Conservation (phyloP, 2,113 vertebrate genomes). For the Lamprologus ornatipinnis region DNA sequence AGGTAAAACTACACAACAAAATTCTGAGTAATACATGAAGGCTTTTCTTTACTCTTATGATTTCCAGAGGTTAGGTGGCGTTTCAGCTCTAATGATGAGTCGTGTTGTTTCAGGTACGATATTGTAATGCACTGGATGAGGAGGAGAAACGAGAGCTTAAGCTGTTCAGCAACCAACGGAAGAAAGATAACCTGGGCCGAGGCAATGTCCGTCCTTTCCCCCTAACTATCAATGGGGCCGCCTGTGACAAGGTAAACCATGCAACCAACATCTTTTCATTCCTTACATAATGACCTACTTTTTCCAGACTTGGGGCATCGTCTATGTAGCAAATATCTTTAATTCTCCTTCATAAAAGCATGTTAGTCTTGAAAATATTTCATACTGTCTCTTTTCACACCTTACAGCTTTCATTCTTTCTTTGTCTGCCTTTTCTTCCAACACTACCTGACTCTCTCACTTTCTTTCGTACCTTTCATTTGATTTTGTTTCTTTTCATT, state of each 20-base stretch:
- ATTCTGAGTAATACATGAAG: neutral
- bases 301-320: neutral
- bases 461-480: neutral
- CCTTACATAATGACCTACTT: neutral
- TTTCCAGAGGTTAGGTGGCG: neutral
- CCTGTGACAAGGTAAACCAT: constrained; percentile 85
- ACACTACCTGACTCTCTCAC: neutral
- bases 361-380: neutral
- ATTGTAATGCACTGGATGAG: constrained; percentile 91
- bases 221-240: constrained; percentile 86
- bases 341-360: neutral
- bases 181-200: constrained; percentile 90
- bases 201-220: constrained; percentile 92
- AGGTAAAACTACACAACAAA: constrained; percentile 69
- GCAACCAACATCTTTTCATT: neutral
- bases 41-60: neutral
- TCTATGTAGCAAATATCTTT: neutral
- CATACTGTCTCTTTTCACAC: neutral
- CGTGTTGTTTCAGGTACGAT: constrained; percentile 77
- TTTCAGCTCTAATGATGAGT: neutral
- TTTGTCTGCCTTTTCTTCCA: neutral
- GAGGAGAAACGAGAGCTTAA: constrained; percentile 96
- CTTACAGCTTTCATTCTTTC: neutral
- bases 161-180: constrained; percentile 94
- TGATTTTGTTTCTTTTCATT: neutral